These are phyloP conservation scores for Sinelater perroti DNA, from an alignment of 2,888 invertebrate species.

Conservation along the genomic window DNA sequence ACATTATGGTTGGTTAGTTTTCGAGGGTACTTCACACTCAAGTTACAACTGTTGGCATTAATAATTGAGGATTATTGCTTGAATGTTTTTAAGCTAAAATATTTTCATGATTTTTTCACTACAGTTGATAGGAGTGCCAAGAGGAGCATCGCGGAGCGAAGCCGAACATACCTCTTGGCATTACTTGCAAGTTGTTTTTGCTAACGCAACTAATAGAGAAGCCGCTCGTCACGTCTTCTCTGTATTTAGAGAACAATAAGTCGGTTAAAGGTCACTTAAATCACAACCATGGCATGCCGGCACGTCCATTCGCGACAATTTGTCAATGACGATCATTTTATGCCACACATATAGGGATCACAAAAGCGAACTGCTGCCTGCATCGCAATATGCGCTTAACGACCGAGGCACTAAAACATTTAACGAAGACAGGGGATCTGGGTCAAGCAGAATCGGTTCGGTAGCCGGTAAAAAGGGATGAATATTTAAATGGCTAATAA, in stretches of 20 bases:
- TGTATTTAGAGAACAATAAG: conserved; percentile 32
- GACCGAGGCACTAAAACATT: not conserved
- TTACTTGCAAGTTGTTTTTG: too few species aligned
- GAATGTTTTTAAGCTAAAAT: not conserved
- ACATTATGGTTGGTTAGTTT: too few species aligned
- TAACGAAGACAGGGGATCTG: not conserved
- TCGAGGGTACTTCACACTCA: too few species aligned
- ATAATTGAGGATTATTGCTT: not conserved
- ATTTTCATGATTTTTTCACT: too few species aligned
- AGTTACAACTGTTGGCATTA: too few species aligned
- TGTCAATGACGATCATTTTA: conserved; percentile 33
- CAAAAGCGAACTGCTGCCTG: conserved; percentile 19
- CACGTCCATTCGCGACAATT: conserved; percentile 33
- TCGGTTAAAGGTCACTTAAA: conserved; percentile 35
- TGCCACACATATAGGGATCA: conserved; percentile 19
- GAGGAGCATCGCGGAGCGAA: too few species aligned
- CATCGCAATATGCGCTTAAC: conserved; percentile 20
- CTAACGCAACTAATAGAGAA: too few species aligned
- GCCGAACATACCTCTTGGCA: too few species aligned
- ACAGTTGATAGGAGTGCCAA: too few species aligned
- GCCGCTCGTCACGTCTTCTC: conserved; percentile 20
- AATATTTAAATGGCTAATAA: conserved; percentile 12
- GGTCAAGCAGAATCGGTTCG: conserved; percentile 3
- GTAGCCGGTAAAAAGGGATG: conserved; percentile 1
- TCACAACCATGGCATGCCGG: conserved; percentile 36